Conservation (phyloP, 1,140 invertebrate species). For the Probaryconus sp. region DNA sequence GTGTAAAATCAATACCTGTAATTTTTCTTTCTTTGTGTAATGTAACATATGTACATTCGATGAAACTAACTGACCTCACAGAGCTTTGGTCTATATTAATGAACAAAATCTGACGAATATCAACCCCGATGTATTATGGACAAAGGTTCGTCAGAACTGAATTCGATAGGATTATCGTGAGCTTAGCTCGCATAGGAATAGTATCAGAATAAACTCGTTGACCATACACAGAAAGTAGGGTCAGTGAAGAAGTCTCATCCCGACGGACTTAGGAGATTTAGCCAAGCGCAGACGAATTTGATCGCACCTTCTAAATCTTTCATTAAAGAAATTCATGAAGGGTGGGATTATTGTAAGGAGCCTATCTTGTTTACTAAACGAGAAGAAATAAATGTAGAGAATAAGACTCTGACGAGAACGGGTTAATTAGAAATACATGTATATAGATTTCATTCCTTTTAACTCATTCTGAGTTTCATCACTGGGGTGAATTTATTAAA, state of each 20-base stretch:
- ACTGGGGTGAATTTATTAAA: constrained; percentile 28
- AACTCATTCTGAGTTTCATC: constrained; percentile 18
- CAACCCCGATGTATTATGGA: constrained; percentile 42
- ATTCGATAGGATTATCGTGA: constrained; percentile 59
- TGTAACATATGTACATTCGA: constrained; percentile 33
- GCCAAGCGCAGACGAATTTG: constrained; percentile 66
- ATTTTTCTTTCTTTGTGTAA: neutral
- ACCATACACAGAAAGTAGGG: constrained; percentile 52
- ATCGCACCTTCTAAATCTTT: constrained; percentile 70
- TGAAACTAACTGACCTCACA: constrained; percentile 39
- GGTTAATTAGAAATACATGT: constrained; percentile 46
- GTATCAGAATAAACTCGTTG: constrained; percentile 62
- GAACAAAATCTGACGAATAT: constrained; percentile 50
- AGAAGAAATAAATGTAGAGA: constrained; percentile 47
- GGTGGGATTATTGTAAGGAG: constrained; percentile 65
- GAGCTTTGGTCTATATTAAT: constrained; percentile 22
- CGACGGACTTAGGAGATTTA: constrained; percentile 65
- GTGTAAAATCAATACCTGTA: neutral
- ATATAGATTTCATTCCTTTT: constrained; percentile 44
- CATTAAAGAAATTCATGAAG: constrained; percentile 64
- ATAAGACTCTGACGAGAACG: constrained; percentile 56
- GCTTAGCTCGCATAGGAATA: constrained; percentile 51
- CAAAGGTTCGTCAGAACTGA: constrained; percentile 63
- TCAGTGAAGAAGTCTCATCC: constrained; percentile 60
- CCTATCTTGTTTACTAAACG: constrained; percentile 65